Base-by-base conservation (phyloP, 2,888 invertebrate genomes). In the Dorcus parallelipipedus region DNA sequence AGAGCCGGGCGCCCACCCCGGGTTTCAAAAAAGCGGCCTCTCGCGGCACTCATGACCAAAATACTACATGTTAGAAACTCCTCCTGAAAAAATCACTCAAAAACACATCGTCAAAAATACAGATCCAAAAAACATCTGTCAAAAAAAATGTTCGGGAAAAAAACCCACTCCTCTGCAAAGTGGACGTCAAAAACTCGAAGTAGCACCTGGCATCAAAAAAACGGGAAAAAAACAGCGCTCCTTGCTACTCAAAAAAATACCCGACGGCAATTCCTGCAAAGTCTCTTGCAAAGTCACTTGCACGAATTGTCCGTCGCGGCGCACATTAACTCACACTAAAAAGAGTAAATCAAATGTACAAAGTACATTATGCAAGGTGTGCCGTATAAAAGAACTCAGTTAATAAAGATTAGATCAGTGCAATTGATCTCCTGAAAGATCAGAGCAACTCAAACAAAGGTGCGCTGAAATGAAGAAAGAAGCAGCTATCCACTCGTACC, bases 401-500 rank as follows among this genome's bases (percentile, higher is more conserved):
- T 72, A 78, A 78, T 71, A 78, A 76, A 72, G 71, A 73, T 72
- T 70, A 72, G 76, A 78, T 78, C 72, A 76, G 78, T 78, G 78
- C 78, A 76, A 72, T 71, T 47, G 76, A 75, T 74, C 76, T 69
- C 66, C 66, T 62, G 62, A 62, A 26, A 58, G 73, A 74, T 73
- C 75, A 72, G 74, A 78, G 86, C 86, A 86, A 86, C 85, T 84
- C 78, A 86, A 86, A 86, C 80, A 84, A 86, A 86, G 82, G 80
- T 82, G 87, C 86, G 85, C 86, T 86, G 84, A 81, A 77, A 83
- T 84, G 83, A 80, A 82, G 77, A 83, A 85, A 84, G 81, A 86
- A 85, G 85, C 85, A 75, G 77, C 78, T 78, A 66, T 66, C 66
- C 66, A 65, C 64, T 65, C 63, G 65, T 67, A 67, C 65, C 66